A percentile compares a stretch with the other conserved stretches of the same genome.
Evolutionary conservation across 1,140 invertebrate species (phyloP).

Genomic region (Protaetia brevitarsis): DNA sequence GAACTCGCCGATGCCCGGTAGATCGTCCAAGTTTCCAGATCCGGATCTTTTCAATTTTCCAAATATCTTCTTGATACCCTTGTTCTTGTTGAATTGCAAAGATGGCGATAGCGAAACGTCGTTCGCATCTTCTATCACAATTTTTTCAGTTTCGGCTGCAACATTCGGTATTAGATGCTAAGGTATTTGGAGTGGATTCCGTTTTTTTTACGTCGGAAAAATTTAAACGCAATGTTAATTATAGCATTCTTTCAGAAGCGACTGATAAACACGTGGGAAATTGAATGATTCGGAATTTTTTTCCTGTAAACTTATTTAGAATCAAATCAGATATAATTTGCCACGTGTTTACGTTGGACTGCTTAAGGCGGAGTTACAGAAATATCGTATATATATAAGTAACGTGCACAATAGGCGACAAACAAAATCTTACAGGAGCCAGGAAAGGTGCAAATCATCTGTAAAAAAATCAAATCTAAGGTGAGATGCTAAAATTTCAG

Average conservation of each 20-base stretch:
- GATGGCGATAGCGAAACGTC: conserved; percentile 54
- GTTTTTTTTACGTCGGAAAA: no score
- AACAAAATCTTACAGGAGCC: conserved; percentile 21
- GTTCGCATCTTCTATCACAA: conserved; percentile 54
- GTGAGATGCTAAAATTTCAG: conserved; percentile 3
- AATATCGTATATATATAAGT: neutral
- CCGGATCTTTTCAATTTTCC: conserved; percentile 69
- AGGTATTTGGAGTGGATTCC: no score
- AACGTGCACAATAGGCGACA: neutral
- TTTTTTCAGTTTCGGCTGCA: conserved; percentile 67
- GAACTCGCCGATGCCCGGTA: conserved; percentile 61
- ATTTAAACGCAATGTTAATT: no score
- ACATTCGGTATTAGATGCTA: neutral
- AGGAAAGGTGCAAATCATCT: conserved; percentile 18
- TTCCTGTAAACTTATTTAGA: no score
- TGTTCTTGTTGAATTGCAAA: conserved; percentile 54
- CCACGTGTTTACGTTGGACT: neutral
- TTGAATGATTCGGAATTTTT: no score
- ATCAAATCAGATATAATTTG: no score
- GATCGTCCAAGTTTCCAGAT: conserved; percentile 68
- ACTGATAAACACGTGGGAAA: no score
- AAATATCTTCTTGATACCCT: conserved; percentile 65
- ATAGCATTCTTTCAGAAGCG: no score
- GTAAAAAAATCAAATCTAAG: conserved; percentile 5
- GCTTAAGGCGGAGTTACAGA: no score